Evolutionary conservation across 2,113 vertebrate genomes (phyloP).

Genomic region (Bubo bubo): DNA sequence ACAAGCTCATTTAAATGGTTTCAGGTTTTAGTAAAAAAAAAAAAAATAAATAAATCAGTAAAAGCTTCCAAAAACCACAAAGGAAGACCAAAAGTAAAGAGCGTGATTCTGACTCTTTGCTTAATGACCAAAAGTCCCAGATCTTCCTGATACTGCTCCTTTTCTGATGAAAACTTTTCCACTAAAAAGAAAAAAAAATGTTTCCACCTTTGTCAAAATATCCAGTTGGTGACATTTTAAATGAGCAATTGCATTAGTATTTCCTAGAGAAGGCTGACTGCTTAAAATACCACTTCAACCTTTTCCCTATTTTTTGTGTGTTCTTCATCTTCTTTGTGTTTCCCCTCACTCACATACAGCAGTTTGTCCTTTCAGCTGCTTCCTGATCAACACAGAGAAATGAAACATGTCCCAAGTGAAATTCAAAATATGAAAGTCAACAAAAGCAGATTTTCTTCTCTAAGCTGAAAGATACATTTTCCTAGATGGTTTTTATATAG

Average conservation of each 20-base stretch:
- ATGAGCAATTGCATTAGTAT: neutral
- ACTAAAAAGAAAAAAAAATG: neutral
- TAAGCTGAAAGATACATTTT: neutral
- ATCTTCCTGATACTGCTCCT: neutral
- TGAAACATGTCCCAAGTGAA: neutral
- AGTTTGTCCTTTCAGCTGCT: neutral
- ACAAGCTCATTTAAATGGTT: neutral
- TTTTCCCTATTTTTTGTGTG: neutral
- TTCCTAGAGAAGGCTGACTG: neutral
- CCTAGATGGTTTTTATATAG: neutral
- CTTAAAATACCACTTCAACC: neutral
- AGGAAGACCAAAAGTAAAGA: neutral
- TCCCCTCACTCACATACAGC: neutral
- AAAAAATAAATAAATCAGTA: neutral
- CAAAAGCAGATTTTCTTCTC: neutral
- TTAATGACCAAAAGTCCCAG: neutral
- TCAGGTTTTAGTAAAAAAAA: neutral
- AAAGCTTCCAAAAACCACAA: neutral
- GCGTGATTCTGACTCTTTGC: neutral
- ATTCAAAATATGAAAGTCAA: neutral
- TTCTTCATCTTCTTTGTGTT: neutral
- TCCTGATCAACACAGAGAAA: neutral
- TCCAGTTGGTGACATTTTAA: neutral
- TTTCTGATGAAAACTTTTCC: neutral
- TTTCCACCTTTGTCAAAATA: neutral